phyloP scores from a whole-genome alignment of 2,113 vertebrate species.

The Phrynosoma blainvillii region DNA sequence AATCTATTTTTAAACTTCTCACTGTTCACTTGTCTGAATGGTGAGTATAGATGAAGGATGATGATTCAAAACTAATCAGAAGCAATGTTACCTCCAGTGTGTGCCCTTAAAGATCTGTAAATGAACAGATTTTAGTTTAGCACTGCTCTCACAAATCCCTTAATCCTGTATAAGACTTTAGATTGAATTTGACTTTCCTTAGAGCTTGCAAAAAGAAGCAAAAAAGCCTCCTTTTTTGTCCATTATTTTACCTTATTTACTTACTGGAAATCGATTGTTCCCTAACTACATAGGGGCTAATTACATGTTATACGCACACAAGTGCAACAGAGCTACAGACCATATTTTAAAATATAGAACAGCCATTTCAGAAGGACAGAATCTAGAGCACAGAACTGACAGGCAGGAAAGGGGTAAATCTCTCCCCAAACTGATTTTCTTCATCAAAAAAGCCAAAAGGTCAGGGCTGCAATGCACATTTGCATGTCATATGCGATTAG shows the following conservation, averaged over 20 bases:
- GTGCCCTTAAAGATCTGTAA: not conserved
- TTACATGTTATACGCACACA: too few species aligned
- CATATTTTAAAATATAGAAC: not conserved
- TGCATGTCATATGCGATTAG: not conserved
- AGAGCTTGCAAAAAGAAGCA: not conserved
- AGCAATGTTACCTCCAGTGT: not conserved
- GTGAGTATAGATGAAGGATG: not conserved
- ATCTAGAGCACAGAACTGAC: not conserved
- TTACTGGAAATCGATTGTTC: not conserved
- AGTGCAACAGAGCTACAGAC: not conserved
- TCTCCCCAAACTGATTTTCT: not conserved
- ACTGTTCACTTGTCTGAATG: not conserved
- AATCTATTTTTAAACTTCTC: not conserved
- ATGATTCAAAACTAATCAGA: not conserved
- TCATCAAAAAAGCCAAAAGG: not conserved
- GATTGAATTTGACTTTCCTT: not conserved
- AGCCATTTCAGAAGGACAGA: not conserved
- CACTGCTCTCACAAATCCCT: not conserved
- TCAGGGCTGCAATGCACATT: not conserved
- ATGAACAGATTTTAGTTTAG: not conserved
- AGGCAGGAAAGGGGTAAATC: not conserved
- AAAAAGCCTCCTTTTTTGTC: not conserved
- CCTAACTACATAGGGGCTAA: not conserved
- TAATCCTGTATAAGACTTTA: not conserved
- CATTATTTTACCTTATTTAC: not conserved